Conservation (phyloP, 2,797 vertebrate genomes). For the Lepilemur ruficaudatus region DNA sequence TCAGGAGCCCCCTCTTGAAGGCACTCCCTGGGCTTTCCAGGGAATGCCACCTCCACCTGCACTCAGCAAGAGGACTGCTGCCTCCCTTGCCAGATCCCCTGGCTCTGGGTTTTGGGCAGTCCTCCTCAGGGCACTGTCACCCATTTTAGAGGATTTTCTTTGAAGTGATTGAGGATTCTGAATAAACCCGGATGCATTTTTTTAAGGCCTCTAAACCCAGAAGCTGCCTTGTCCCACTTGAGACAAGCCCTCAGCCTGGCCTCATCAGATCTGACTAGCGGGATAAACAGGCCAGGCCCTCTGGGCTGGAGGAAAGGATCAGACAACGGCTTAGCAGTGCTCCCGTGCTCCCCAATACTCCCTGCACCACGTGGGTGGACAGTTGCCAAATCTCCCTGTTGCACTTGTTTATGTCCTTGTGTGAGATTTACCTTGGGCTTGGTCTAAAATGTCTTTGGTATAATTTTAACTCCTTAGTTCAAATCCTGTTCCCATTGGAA, state of each 20-base stretch:
- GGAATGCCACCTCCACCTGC: neutral
- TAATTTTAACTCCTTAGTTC: neutral
- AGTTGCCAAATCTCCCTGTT: neutral
- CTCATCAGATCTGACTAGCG: neutral
- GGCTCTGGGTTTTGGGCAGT: neutral
- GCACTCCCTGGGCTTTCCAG: fast-evolving
- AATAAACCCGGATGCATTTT: neutral
- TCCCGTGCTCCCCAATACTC: neutral
- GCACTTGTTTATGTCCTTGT: neutral
- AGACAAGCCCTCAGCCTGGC: neutral
- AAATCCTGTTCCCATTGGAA: neutral
- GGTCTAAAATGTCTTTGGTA: neutral
- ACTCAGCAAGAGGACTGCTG: neutral
- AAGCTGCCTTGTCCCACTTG: neutral
- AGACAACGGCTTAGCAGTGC: too few species aligned
- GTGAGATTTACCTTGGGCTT: neutral
- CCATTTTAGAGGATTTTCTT: neutral
- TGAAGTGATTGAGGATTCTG: neutral
- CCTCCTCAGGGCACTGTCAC: neutral
- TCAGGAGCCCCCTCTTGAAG: neutral
- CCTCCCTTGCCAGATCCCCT: too few species aligned
- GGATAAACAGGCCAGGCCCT: neutral
- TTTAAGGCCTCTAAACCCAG: neutral
- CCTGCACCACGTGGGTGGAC: neutral
- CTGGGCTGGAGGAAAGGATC: neutral